These are phyloP conservation scores for Zaprionus kolodkinae DNA, from an alignment of 1,140 invertebrate genomes.

Conservation along the genomic window DNA sequence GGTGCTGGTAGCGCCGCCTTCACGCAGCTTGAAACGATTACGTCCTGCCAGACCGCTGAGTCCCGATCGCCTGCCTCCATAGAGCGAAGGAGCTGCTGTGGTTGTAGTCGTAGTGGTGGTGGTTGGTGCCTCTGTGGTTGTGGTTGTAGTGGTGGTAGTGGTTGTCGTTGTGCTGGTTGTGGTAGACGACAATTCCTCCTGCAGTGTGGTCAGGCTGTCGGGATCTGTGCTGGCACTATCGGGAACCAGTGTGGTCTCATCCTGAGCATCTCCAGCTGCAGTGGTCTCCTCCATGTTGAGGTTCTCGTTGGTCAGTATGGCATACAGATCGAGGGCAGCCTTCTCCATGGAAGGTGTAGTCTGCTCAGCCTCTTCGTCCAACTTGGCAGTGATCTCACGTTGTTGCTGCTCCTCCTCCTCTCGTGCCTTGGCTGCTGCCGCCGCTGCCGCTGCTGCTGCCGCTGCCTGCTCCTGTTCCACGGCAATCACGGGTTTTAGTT, in stretches of 20 bases:
- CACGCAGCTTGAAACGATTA: conserved; percentile 83
- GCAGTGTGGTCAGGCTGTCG: conserved; percentile 81
- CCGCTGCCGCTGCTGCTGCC: conserved; percentile 51
- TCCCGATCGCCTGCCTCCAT: conserved; percentile 71
- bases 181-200: conserved; percentile 81
- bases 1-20: conserved; percentile 65
- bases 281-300: conserved; percentile 87
- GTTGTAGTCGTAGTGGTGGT: conserved; percentile 85
- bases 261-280: conserved; percentile 25
- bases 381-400: conserved; percentile 54
- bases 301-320: conserved; percentile 90
- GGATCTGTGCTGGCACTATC: conserved; percentile 82
- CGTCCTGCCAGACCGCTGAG: conserved; percentile 61
- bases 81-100: conserved; percentile 85
- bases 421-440: conserved; percentile 58
- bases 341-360: conserved; percentile 91
- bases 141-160: conserved; percentile 85
- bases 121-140: conserved; percentile 84
- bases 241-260: conserved; percentile 75
- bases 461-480: conserved; percentile 69
- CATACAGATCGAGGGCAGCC: conserved; percentile 91
- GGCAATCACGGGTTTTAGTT: conserved; percentile 72
- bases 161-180: conserved; percentile 86
- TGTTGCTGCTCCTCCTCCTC: conserved; percentile 28
- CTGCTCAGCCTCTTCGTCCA: conserved; percentile 85